Evolutionary conservation across 2,797 vertebrate genomes (phyloP).

Genomic region (Eulemur coronatus): DNA sequence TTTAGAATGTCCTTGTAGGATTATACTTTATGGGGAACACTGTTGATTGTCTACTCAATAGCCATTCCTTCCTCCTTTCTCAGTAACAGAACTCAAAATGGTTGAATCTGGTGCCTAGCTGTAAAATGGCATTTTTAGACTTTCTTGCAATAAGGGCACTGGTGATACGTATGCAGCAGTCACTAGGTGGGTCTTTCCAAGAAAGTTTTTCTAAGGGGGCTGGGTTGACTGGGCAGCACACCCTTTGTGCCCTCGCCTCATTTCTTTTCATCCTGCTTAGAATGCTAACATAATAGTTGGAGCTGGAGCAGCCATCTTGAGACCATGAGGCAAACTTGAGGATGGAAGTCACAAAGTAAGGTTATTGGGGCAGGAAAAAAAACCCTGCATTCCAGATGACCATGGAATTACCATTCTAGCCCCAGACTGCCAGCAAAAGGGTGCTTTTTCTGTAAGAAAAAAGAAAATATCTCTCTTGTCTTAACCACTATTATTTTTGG

Average conservation of each 20-base stretch:
- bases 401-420: not conserved
- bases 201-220: not conserved
- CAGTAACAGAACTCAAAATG: not conserved
- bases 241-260: not conserved
- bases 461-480: not conserved
- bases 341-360: not conserved
- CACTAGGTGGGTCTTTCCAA: not conserved
- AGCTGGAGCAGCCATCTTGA: not conserved
- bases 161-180: not conserved
- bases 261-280: not conserved
- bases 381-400: not conserved
- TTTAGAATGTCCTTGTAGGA: not conserved
- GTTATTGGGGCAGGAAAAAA: not conserved
- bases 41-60: not conserved
- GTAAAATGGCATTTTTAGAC: constrained; percentile 20
- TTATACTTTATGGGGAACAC: not conserved
- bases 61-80: not conserved
- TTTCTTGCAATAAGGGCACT: not conserved
- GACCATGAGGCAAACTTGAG: not conserved
- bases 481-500: not conserved
- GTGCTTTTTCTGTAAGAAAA: not conserved
- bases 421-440: not conserved
- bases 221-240: not conserved
- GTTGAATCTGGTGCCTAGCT: not conserved
- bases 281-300: not conserved